These are phyloP conservation scores for Pogonus chalceus DNA, from an alignment of 1,140 invertebrate species.

Conservation along the genomic window DNA sequence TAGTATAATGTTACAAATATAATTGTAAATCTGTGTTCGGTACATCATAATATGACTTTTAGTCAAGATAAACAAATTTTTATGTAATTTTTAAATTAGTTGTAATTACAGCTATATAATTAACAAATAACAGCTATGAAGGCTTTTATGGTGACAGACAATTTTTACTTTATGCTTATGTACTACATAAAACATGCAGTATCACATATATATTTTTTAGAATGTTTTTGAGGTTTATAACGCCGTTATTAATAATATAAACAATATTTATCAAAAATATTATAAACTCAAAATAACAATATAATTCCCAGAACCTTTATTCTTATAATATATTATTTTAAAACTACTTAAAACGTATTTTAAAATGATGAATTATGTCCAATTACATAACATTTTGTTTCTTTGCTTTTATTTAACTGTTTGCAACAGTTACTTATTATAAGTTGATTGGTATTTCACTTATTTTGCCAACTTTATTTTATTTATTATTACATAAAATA, in stretches of 20 bases:
- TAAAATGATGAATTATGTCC: background rate
- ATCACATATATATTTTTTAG: slow-evolving; percentile 5
- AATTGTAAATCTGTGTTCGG: background rate
- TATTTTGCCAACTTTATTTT: too few relatives aligned
- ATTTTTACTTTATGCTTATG: background rate
- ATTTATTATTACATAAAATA: too few relatives aligned
- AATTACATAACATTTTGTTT: background rate
- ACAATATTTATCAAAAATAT: slow-evolving; percentile 8
- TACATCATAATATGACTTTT: background rate
- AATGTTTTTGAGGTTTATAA: slow-evolving; percentile 1
- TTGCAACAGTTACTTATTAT: background rate
- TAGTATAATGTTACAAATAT: background rate
- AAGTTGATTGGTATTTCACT: too few relatives aligned
- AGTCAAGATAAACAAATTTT: background rate
- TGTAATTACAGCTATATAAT: background rate
- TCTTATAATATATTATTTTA: background rate
- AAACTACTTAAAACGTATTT: background rate
- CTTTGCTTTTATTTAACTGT: background rate
- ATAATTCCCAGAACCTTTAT: slow-evolving; percentile 3
- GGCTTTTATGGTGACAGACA: slow-evolving; percentile 3
- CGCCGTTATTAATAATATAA: background rate
- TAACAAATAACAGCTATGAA: slow-evolving; percentile 7
- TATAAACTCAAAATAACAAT: slow-evolving; percentile 1
- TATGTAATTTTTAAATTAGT: slow-evolving; percentile 1
- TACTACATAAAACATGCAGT: slow-evolving; percentile 3